Percentiles rank a stretch among this genome's conserved stretches.
Evolutionary conservation across 1,140 invertebrate genomes (phyloP).

Genomic region (Apis florea): DNA sequence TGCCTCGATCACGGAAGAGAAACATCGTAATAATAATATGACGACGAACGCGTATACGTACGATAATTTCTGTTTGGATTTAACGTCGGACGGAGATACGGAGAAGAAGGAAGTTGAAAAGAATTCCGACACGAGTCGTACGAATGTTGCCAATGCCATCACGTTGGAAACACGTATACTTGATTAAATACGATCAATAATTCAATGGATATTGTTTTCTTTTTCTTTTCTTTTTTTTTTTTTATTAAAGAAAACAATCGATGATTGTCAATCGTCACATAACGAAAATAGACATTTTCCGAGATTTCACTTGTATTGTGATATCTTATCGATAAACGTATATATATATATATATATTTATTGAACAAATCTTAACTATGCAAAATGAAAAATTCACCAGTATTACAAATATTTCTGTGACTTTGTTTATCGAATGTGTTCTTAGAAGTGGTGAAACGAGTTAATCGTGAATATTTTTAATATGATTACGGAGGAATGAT

Average conservation of each 20-base stretch:
- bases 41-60: slow-evolving; percentile 63
- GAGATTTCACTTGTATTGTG: background rate
- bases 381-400: background rate
- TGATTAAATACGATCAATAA: slow-evolving; percentile 16
- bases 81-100: slow-evolving; percentile 59
- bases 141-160: slow-evolving; percentile 17
- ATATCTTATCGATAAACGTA: slow-evolving; percentile 7
- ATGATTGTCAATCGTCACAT: background rate
- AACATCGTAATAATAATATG: slow-evolving; percentile 58
- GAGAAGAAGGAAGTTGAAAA: background rate
- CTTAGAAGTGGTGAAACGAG: background rate
- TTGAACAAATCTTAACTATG: background rate
- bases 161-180: slow-evolving; percentile 50
- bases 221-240: background rate
- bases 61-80: slow-evolving; percentile 70
- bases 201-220: background rate
- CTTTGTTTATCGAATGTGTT: slow-evolving; percentile 16
- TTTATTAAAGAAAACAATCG: background rate
- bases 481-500: background rate
- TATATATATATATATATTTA: background rate
- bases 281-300: background rate
- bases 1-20: slow-evolving; percentile 67
- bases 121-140: slow-evolving; percentile 13
- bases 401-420: slow-evolving; percentile 23
- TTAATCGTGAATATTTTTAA: background rate